These are phyloP conservation scores for Capromys pilorides DNA, from an alignment of 2,797 vertebrate genomes.

Conservation along the genomic window DNA sequence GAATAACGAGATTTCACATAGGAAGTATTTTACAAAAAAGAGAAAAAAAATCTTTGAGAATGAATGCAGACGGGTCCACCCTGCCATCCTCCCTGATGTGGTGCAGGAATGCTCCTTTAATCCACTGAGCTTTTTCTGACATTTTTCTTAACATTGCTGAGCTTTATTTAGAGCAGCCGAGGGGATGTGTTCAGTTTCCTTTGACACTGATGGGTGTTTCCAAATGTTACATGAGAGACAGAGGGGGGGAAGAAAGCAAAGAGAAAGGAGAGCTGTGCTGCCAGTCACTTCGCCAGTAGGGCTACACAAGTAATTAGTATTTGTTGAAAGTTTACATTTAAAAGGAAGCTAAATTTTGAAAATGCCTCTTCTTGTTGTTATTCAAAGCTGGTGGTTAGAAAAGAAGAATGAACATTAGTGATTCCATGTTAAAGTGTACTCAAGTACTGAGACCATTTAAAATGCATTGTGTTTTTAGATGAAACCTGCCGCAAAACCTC, in stretches of 20 bases:
- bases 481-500: slow-evolving; percentile 74
- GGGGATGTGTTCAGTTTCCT: slow-evolving; percentile 83
- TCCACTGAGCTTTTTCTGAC: slow-evolving; percentile 84
- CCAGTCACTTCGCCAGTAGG: slow-evolving; percentile 74
- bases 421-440: background rate
- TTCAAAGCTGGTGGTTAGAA: slow-evolving; percentile 4
- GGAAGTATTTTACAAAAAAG: slow-evolving; percentile 77
- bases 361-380: background rate
- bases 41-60: slow-evolving; percentile 79
- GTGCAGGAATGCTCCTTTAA: slow-evolving; percentile 87
- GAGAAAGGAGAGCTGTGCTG: slow-evolving; percentile 82
- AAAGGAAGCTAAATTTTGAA: slow-evolving; percentile 79
- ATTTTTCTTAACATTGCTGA: slow-evolving; percentile 85
- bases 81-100: slow-evolving; percentile 80
- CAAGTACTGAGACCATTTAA: slow-evolving; percentile 71
- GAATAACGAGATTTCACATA: no score
- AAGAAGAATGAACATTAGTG: background rate
- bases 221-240: slow-evolving; percentile 84
- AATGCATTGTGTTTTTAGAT: slow-evolving; percentile 79
- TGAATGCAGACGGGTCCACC: slow-evolving; percentile 79
- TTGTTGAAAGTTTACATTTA: slow-evolving; percentile 85
- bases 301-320: slow-evolving; percentile 71
- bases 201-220: slow-evolving; percentile 92
- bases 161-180: slow-evolving; percentile 91
- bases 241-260: slow-evolving; percentile 51